A percentile compares a stretch with the other conserved stretches of the same genome.
Conservation (phyloP, 2,888 invertebrate genomes). For the Tanytarsus gracilentus region DNA sequence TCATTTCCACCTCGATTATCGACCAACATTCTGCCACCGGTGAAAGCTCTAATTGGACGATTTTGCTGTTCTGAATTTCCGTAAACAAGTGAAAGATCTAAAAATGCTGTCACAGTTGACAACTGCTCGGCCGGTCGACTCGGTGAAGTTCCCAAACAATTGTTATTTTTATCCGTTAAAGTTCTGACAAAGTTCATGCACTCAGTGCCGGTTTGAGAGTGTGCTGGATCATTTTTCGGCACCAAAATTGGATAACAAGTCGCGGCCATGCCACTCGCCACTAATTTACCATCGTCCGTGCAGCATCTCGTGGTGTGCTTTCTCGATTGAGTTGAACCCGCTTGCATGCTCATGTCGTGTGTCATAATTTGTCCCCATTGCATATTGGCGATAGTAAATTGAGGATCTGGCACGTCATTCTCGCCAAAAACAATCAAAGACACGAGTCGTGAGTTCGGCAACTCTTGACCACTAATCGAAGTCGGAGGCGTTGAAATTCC, state of each 20-base stretch:
- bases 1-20: constrained; percentile 55
- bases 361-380: constrained; percentile 55
- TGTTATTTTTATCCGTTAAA: constrained; percentile 52
- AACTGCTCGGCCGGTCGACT: constrained; percentile 49
- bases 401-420: constrained; percentile 56
- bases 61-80: constrained; percentile 62
- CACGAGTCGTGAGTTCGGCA: constrained; percentile 62
- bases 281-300: constrained; percentile 49
- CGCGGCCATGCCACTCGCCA: constrained; percentile 42
- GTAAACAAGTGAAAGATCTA: constrained; percentile 74
- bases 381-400: constrained; percentile 63
- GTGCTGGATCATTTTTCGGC: constrained; percentile 47
- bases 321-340: constrained; percentile 56
- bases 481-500: constrained; percentile 51
- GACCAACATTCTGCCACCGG: constrained; percentile 57
- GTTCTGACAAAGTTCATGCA: constrained; percentile 59
- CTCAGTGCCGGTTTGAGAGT: constrained; percentile 43
- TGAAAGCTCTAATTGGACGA: constrained; percentile 54
- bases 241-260: constrained; percentile 48
- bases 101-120: constrained; percentile 57
- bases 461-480: constrained; percentile 53
- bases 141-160: constrained; percentile 46
- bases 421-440: constrained; percentile 65
- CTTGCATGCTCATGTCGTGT: constrained; percentile 49
- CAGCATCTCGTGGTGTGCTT: constrained; percentile 55